phyloP scores from a whole-genome alignment of 2,888 invertebrate genomes.

The Pimpla rufipes region DNA sequence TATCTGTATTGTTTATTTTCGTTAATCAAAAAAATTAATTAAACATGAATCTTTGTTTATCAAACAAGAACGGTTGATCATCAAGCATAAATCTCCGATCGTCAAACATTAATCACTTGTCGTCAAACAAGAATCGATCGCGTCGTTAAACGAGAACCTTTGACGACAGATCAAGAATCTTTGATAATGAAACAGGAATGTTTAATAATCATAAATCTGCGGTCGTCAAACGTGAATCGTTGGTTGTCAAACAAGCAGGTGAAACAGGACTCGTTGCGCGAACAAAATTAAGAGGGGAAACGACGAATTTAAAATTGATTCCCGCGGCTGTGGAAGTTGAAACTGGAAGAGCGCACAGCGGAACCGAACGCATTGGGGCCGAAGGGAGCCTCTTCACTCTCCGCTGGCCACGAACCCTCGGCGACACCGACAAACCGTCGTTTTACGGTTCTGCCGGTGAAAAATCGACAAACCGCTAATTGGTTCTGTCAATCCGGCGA shows the following conservation, averaged over 20 bases:
- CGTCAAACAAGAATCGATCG: too few species aligned
- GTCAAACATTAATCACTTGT: too few species aligned
- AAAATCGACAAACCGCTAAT: constrained; percentile 78
- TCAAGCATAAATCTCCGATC: too few species aligned
- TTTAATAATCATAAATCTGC: too few species aligned
- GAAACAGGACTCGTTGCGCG: too few species aligned
- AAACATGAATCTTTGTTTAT: neutral
- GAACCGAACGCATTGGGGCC: neutral
- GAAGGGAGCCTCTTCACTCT: constrained; percentile 6
- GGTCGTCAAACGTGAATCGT: neutral
- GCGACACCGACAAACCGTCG: constrained; percentile 53
- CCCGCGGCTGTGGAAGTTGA: neutral
- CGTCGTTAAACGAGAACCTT: too few species aligned
- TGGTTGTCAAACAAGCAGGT: neutral
- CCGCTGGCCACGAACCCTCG: neutral
- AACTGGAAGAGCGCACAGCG: constrained; percentile 11
- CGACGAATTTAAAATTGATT: neutral
- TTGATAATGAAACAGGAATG: too few species aligned
- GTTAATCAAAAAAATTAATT: neutral
- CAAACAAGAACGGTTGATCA: neutral
- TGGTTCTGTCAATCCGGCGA: constrained; percentile 76
- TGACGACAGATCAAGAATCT: too few species aligned
- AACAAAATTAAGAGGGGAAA: neutral
- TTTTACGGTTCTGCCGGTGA: constrained; percentile 67
- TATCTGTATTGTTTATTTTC: neutral